These are phyloP conservation scores for Leptinotarsa rubiginosa DNA, from an alignment of 2,888 invertebrate genomes.

Conservation along the genomic window DNA sequence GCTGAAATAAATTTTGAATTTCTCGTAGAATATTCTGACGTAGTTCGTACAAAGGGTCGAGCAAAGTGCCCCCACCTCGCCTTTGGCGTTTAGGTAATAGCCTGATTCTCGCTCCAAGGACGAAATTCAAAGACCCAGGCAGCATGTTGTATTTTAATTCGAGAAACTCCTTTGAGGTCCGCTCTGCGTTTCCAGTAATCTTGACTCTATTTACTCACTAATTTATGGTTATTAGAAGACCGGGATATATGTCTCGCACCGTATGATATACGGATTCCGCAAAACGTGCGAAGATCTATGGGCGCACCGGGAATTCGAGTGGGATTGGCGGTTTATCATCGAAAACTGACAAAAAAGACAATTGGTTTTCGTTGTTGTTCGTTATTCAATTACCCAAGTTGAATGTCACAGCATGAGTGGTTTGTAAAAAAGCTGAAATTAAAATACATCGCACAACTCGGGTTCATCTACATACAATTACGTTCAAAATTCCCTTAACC, in stretches of 20 bases:
- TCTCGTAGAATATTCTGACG: neutral
- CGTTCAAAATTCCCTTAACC: too few relatives aligned
- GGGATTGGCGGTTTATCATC: neutral
- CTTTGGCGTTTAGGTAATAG: neutral
- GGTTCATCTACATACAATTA: too few relatives aligned
- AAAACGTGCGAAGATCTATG: constrained; percentile 14
- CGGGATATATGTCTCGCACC: constrained; percentile 31
- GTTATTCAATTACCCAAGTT: neutral
- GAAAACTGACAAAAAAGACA: neutral
- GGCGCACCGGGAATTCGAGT: neutral
- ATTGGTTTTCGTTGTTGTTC: neutral
- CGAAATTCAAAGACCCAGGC: neutral
- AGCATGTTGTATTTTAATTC: constrained; percentile 32
- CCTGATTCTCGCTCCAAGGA: neutral
- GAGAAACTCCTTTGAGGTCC: constrained; percentile 44
- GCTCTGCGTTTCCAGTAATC: constrained; percentile 35
- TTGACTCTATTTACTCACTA: constrained; percentile 47
- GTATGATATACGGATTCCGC: constrained; percentile 41
- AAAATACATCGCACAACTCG: too few relatives aligned
- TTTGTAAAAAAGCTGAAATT: neutral
- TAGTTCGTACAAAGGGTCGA: neutral
- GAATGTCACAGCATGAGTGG: neutral
- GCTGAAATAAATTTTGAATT: too few relatives aligned
- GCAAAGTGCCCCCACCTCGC: neutral
- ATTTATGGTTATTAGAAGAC: constrained; percentile 46